These are phyloP conservation scores for Lytechinus variegatus DNA, from an alignment of 35 echinoderm and acorn worm species.

Conservation along the genomic window DNA sequence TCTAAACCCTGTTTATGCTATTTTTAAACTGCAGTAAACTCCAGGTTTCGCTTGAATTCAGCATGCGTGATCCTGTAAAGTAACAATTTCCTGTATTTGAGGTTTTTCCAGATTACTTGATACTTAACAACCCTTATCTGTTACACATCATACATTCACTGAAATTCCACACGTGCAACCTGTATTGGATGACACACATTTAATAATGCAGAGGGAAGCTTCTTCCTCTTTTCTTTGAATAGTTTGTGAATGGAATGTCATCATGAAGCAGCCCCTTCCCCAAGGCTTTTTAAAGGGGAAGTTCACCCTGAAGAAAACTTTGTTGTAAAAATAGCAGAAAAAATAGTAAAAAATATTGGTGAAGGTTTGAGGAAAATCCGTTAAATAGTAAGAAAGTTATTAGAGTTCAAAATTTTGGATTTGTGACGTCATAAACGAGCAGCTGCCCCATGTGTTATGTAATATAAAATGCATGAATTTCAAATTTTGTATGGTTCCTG, in stretches of 20 bases:
- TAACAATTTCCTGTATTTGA: constrained; percentile 15
- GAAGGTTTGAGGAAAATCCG: too few relatives aligned
- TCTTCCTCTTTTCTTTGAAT: background rate
- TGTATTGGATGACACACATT: background rate
- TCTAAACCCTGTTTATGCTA: too few relatives aligned
- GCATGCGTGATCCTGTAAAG: background rate
- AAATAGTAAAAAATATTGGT: too few relatives aligned
- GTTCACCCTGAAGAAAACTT: too few relatives aligned
- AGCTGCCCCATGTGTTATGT: too few relatives aligned
- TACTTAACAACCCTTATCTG: background rate
- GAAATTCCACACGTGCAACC: background rate
- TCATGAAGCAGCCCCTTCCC: background rate
- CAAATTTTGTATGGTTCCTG: too few relatives aligned
- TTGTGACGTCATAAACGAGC: too few relatives aligned
- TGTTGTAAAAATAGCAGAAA: too few relatives aligned
- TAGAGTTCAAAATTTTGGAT: too few relatives aligned
- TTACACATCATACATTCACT: background rate
- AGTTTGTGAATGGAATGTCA: background rate
- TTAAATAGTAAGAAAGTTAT: too few relatives aligned
- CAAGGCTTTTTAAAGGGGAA: too few relatives aligned
- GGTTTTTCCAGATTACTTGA: background rate
- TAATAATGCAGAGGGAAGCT: background rate
- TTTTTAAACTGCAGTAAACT: background rate
- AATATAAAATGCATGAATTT: too few relatives aligned
- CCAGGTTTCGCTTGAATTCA: background rate